Conservation (phyloP, 2,797 vertebrate genomes). For the Chelon auratus region DNA sequence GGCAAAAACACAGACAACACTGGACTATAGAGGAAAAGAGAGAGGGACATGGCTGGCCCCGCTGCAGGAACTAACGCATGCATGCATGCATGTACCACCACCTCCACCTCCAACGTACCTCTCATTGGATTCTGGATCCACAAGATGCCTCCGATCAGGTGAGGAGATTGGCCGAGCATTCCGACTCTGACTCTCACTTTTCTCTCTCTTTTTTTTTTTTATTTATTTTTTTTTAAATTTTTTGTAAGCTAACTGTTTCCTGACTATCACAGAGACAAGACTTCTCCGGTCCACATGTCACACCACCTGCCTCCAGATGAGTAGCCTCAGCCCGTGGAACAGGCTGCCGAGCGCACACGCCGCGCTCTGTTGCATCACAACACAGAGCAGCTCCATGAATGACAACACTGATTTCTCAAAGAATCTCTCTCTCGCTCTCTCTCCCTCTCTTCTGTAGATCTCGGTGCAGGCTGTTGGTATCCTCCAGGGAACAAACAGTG, state of each 20-base stretch:
- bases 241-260: no score
- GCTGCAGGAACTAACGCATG: not conserved
- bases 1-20: not conserved
- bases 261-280: constrained; percentile 28
- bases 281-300: constrained; percentile 57
- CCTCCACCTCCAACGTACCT: constrained; percentile 71
- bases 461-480: not conserved
- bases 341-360: constrained; percentile 22
- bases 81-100: constrained; percentile 5
- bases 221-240: not conserved
- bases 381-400: not conserved
- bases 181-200: constrained; percentile 16
- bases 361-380: constrained; percentile 50
- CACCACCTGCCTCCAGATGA: constrained; percentile 69
- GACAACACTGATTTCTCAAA: not conserved
- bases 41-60: not conserved
- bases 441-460: no score
- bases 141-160: constrained; percentile 82
- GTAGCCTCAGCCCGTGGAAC: constrained; percentile 23
- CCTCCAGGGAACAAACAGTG: constrained; percentile 27
- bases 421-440: no score
- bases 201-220: constrained; percentile 5
- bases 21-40: not conserved
- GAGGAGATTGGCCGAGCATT: constrained; percentile 83
- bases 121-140: constrained; percentile 87